These are phyloP conservation scores for Cettia cetti DNA, from an alignment of 2,113 vertebrate genomes.

Conservation along the genomic window DNA sequence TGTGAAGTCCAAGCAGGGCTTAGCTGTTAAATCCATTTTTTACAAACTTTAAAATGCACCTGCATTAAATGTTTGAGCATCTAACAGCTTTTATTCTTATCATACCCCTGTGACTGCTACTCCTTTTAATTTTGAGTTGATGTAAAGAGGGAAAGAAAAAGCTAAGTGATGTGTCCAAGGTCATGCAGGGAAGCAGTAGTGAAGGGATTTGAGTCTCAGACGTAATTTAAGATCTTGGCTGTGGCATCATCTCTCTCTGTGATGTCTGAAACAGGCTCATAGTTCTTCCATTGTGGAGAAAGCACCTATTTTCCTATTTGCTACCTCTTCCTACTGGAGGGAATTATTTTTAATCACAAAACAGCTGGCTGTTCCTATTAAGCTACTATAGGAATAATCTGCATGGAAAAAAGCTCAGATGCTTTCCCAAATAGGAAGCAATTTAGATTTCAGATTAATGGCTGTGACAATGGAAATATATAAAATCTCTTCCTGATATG, in stretches of 20 bases:
- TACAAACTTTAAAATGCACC: background rate
- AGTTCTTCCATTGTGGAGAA: background rate
- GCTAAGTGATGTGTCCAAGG: background rate
- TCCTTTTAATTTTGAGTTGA: background rate
- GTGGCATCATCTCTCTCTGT: background rate
- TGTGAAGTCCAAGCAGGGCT: background rate
- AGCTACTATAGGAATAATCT: conserved; percentile 23
- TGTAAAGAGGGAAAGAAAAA: background rate
- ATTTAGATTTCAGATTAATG: conserved; percentile 64
- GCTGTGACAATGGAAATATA: conserved; percentile 44
- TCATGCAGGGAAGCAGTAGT: background rate
- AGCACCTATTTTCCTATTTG: background rate
- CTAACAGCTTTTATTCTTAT: background rate
- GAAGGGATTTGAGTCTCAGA: background rate
- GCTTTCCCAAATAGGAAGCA: conserved; percentile 53
- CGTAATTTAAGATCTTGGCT: background rate
- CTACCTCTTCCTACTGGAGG: background rate
- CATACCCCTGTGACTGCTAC: background rate
- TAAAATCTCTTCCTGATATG: background rate
- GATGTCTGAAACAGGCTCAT: background rate
- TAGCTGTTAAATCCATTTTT: background rate
- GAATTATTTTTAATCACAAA: background rate
- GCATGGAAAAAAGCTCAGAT: background rate
- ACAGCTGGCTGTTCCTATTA: background rate
- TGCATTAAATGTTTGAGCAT: background rate